phyloP scores from a whole-genome alignment of 2,797 vertebrate genomes.

The Tapera naevia region DNA sequence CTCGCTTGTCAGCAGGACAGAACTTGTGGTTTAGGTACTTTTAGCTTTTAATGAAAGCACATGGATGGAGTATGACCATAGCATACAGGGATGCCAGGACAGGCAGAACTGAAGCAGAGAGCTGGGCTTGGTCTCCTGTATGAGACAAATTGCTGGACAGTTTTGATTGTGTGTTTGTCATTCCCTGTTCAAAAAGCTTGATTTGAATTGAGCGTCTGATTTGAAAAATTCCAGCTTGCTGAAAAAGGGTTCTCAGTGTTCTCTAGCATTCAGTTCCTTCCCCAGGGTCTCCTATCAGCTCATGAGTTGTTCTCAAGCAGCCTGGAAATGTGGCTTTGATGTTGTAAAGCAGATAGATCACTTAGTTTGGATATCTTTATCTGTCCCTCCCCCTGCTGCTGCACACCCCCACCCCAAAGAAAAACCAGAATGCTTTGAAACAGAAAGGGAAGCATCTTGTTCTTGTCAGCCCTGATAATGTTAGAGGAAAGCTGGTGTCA shows the following conservation, averaged over 20 bases:
- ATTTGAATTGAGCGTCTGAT: background rate
- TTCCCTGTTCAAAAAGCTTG: background rate
- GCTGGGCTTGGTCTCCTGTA: background rate
- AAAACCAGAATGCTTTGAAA: background rate
- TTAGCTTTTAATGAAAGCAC: background rate
- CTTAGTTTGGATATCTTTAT: background rate
- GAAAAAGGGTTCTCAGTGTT: background rate
- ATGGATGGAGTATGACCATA: accelerated
- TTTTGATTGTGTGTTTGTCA: background rate
- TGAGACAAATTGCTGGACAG: background rate
- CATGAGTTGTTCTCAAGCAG: background rate
- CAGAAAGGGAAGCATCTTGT: background rate
- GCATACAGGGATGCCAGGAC: accelerated
- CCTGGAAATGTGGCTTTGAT: background rate
- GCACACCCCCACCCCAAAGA: too few species aligned
- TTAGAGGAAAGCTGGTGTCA: background rate
- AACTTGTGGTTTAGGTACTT: background rate
- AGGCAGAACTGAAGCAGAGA: background rate
- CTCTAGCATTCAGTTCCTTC: background rate
- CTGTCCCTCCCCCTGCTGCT: background rate
- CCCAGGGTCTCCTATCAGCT: background rate
- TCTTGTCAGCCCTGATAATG: background rate
- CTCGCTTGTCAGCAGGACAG: background rate
- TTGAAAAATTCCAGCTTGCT: background rate
- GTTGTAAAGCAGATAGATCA: background rate